These are phyloP conservation scores for Drepana falcataria DNA, from an alignment of 2,888 invertebrate genomes.

Conservation along the genomic window DNA sequence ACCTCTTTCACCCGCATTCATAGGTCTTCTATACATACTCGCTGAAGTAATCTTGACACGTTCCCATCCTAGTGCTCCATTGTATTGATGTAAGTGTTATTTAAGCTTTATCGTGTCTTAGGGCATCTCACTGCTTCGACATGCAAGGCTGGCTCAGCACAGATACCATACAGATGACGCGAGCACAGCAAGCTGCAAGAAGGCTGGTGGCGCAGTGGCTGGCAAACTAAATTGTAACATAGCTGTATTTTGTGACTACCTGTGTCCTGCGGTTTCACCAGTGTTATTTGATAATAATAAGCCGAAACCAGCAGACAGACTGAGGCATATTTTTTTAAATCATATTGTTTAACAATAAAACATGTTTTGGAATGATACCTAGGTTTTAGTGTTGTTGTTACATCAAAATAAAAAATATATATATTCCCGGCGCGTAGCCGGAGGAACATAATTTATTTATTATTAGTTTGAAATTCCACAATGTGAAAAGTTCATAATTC, in stretches of 20 bases:
- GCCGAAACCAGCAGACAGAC: too few relatives aligned
- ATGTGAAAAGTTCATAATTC: constrained; percentile 67
- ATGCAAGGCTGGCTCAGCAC: constrained; percentile 51
- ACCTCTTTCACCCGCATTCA: too few relatives aligned
- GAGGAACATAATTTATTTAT: constrained; percentile 64
- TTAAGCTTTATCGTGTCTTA: constrained; percentile 15
- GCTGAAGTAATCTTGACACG: too few relatives aligned
- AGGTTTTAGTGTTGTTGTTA: background rate
- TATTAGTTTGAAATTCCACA: constrained; percentile 74
- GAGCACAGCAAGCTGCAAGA: constrained; percentile 48
- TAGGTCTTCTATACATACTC: too few relatives aligned
- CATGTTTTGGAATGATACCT: too few relatives aligned
- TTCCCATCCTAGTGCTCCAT: too few relatives aligned
- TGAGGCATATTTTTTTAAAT: too few relatives aligned
- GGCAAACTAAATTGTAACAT: constrained; percentile 4
- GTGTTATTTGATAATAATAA: too few relatives aligned
- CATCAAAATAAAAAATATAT: constrained; percentile 36
- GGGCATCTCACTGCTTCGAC: constrained; percentile 71
- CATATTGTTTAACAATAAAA: too few relatives aligned
- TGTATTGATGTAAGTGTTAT: too few relatives aligned
- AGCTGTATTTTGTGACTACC: too few relatives aligned
- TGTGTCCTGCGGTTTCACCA: too few relatives aligned
- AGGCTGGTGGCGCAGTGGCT: constrained; percentile 59
- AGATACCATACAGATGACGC: constrained; percentile 62
- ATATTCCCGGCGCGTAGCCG: constrained; percentile 48